Conservation (phyloP, 2,113 vertebrate species). For the Dromaius novaehollandiae region DNA sequence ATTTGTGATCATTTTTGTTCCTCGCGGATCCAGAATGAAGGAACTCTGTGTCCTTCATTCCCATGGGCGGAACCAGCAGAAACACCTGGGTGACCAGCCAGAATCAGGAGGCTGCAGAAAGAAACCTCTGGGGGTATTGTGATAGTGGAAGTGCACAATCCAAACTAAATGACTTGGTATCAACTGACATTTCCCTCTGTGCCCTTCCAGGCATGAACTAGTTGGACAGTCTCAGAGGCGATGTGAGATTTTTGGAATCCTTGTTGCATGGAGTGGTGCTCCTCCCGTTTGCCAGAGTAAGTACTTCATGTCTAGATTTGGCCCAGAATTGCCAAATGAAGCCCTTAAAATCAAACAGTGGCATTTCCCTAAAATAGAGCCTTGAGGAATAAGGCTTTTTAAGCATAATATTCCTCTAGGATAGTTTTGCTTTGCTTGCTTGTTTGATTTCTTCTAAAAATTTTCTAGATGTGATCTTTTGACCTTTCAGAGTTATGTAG, state of each 20-base stretch:
- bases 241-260: not conserved
- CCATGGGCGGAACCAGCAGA: not conserved
- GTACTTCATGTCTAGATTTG: not conserved
- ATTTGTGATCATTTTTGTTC: not conserved
- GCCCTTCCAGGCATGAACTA: conserved; percentile 20
- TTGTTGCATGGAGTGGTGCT: conserved; percentile 23
- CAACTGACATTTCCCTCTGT: not conserved
- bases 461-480: not conserved
- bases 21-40: not conserved
- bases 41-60: not conserved
- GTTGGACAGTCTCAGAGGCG: conserved; percentile 15
- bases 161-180: not conserved
- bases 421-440: not conserved
- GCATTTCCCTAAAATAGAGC: not conserved
- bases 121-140: not conserved
- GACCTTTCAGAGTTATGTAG: not conserved
- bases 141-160: not conserved
- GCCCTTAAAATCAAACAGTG: not conserved
- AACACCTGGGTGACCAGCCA: not conserved
- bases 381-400: not conserved
- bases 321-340: not conserved
- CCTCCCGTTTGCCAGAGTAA: conserved; percentile 50
- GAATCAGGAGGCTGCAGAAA: not conserved
- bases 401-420: not conserved
- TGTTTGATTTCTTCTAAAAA: not conserved